Base-by-base conservation (phyloP, 2,113 vertebrate genomes). In the Lontra canadensis region DNA sequence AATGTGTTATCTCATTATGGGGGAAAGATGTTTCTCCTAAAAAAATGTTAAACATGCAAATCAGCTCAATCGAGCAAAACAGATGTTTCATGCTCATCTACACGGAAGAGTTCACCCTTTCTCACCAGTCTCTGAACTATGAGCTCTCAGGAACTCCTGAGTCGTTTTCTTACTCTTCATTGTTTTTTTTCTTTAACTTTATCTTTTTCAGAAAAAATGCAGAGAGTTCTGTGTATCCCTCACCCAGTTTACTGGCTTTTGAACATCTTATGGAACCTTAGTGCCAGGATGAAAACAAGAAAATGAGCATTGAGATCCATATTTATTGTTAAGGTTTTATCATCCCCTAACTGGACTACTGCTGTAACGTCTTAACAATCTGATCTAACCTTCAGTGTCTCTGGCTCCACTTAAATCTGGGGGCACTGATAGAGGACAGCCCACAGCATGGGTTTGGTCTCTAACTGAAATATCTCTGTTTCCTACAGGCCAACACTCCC, bases 391-490 rank as follows among this genome's bases (percentile, higher is more conserved):
- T 39, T 39, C 49, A 55, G 0, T 6, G 0, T 42, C 42, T 90
- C 52, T 69, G 8, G 3, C 36, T 94, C 11, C 65, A 78, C 0
- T 39, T 44, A 42, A 67, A 47, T 80, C 20, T 67, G 39, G 21
- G 9, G 26, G 1, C 18, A 31, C 0, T 47, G 14, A 23, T 0
- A 83, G 8, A 26, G 23, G 25, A 44, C 3, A 52, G 14, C 31
- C 15, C 10, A 20, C 6, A 49, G 21, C 9, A 3, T 11, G 10
- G 17, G 39, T 31, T 6, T 79, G 49, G 18, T 12, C 52, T 82
- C 26, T 49, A 8, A 29, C 18, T 44, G 21, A 88, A 49, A 42
- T 1, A 7, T 65, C 26, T 52, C 11, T 55, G 1, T 67, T 78
- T 82, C 4, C 34, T 13, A 9, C 0, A 5, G 4, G 20, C 36